Percentiles rank a stretch among this genome's conserved stretches.
Conservation (phyloP, 2,797 vertebrate species). For the Characodon lateralis region DNA sequence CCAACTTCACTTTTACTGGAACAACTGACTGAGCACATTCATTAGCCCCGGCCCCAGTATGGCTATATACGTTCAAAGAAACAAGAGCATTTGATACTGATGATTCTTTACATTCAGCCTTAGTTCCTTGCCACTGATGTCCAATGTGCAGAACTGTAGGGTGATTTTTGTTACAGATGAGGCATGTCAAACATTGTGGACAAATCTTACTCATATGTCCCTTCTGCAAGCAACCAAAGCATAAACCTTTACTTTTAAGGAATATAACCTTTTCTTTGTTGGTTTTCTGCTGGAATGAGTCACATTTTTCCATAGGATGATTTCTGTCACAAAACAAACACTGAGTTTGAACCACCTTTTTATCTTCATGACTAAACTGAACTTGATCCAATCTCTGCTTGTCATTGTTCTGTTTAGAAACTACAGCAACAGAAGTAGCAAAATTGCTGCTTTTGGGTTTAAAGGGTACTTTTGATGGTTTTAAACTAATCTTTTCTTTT, state of each 20-base stretch:
- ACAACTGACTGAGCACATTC: no score
- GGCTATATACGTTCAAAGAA: neutral
- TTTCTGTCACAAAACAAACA: neutral
- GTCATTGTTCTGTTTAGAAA: neutral
- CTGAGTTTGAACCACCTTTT: no score
- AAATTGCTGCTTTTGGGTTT: slow-evolving; percentile 8
- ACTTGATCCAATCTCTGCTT: neutral
- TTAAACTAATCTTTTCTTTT: neutral
- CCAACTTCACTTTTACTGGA: no score
- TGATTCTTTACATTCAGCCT: neutral
- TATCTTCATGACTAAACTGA: neutral
- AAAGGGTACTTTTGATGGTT: neutral
- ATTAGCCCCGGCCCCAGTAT: no score
- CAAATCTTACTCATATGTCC: neutral
- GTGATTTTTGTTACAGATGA: neutral
- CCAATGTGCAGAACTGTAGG: neutral
- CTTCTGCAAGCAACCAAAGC: slow-evolving; percentile 4
- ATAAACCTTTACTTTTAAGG: slow-evolving; percentile 2
- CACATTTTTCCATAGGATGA: neutral
- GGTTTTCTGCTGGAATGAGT: neutral
- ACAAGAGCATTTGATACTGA: neutral
- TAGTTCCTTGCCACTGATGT: neutral
- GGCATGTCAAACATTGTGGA: neutral
- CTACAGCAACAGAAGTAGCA: slow-evolving; percentile 6
- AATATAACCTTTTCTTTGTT: neutral